Percentiles rank a stretch among this genome's conserved stretches.
phyloP scores from a whole-genome alignment of 2,888 invertebrate genomes.

The Charanyca ferruginea region DNA sequence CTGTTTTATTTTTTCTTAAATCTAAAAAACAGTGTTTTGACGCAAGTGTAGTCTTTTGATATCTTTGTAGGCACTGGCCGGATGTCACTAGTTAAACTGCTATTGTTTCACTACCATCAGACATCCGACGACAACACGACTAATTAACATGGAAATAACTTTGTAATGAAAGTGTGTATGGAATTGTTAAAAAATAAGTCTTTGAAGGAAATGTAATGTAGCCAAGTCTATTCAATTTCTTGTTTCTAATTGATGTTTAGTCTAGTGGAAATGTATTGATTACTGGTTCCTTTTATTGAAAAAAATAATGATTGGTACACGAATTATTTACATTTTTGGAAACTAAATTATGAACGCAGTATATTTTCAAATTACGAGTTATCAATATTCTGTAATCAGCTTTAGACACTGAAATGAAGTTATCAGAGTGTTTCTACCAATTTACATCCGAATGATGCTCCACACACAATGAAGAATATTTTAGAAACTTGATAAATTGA shows the following conservation, averaged over 20 bases:
- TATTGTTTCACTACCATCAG: conserved; percentile 69
- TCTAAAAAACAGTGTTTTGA: background rate
- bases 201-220: background rate
- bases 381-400: background rate
- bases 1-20: background rate
- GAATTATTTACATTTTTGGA: background rate
- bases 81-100: conserved; percentile 72
- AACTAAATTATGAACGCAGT: background rate
- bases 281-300: too few relatives aligned
- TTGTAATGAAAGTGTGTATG: background rate
- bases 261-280: too few relatives aligned
- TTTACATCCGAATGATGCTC: background rate
- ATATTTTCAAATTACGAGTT: background rate
- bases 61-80: conserved; percentile 71
- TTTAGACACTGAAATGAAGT: background rate
- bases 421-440: background rate
- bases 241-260: too few relatives aligned
- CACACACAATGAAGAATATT: conserved; percentile 14
- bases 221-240: too few relatives aligned
- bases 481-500: conserved; percentile 19
- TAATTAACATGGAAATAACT: conserved; percentile 16
- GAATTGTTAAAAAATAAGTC: background rate
- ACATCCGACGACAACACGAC: conserved; percentile 38
- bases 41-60: conserved; percentile 45
- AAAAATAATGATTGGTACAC: too few relatives aligned